A percentile compares a stretch with the other conserved stretches of the same genome.
These are phyloP conservation scores for Scaptomyza reducta DNA, from an alignment of 2,888 invertebrate genomes.

Conservation along the genomic window DNA sequence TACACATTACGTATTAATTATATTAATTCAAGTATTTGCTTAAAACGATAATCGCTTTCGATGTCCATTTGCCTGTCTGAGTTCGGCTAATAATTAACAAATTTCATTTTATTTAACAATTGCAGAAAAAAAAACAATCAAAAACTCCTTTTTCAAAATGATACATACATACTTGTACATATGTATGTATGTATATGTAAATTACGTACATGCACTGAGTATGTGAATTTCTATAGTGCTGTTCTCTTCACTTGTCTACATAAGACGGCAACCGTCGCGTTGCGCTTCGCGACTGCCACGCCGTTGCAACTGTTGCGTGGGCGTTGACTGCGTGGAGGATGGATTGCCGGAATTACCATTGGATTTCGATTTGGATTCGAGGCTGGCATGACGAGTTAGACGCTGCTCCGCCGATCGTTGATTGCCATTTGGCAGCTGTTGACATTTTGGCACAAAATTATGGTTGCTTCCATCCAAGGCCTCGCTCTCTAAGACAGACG, in stretches of 20 bases:
- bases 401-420: constrained; percentile 65
- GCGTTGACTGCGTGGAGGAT: constrained; percentile 58
- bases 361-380: constrained; percentile 58
- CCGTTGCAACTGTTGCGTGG: constrained; percentile 58
- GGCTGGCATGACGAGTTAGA: constrained; percentile 65
- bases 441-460: constrained; percentile 73
- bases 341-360: constrained; percentile 51
- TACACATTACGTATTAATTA: constrained; percentile 49
- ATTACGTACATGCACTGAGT: constrained; percentile 63
- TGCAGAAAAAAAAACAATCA: constrained; percentile 42
- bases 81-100: constrained; percentile 58
- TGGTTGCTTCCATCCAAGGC: constrained; percentile 48
- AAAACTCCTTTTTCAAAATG: constrained; percentile 16
- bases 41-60: constrained; percentile 50
- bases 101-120: constrained; percentile 43
- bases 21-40: constrained; percentile 55
- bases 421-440: constrained; percentile 60
- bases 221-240: constrained; percentile 45
- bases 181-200: constrained; percentile 3
- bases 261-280: constrained; percentile 66
- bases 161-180: constrained; percentile 5
- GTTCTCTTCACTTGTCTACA: constrained; percentile 52
- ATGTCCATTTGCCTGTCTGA: constrained; percentile 41
- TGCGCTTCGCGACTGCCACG: constrained; percentile 52
- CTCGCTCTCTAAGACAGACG: constrained; percentile 40